Conservation (phyloP, 1,140 invertebrate species). For the Papilio glaucus region DNA sequence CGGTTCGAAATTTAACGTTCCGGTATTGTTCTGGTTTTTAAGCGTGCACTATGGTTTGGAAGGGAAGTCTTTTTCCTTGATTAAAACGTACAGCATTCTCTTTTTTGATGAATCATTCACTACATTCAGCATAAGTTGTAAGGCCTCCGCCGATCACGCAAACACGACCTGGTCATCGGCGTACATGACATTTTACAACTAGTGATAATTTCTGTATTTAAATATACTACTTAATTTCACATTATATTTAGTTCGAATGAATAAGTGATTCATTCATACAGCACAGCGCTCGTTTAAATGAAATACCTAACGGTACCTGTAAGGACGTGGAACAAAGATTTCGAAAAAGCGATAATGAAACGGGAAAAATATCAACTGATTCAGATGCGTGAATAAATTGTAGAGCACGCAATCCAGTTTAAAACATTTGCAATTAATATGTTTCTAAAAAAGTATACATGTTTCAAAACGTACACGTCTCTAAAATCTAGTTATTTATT, state of each 20-base stretch:
- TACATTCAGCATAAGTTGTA: too few relatives aligned
- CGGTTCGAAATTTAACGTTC: constrained; percentile 27
- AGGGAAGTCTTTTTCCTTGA: constrained; percentile 26
- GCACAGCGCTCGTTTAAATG: constrained; percentile 11
- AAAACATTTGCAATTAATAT: background rate
- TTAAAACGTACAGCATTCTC: background rate
- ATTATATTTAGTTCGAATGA: background rate
- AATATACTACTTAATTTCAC: constrained; percentile 8
- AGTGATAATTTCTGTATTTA: too few relatives aligned
- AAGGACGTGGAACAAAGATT: constrained; percentile 9
- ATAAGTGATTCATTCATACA: constrained; percentile 20
- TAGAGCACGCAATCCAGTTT: background rate
- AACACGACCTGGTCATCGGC: too few relatives aligned
- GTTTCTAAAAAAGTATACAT: background rate
- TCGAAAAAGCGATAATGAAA: constrained; percentile 12
- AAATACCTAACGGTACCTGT: constrained; percentile 18
- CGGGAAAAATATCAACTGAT: constrained; percentile 10
- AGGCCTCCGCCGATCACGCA: too few relatives aligned
- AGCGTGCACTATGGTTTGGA: constrained; percentile 19
- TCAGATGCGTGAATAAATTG: background rate
- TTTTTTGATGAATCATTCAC: too few relatives aligned
- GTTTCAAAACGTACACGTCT: background rate
- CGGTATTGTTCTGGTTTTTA: constrained; percentile 25
- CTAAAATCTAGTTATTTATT: too few relatives aligned
- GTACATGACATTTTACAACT: too few relatives aligned